A percentile compares a stretch with the other conserved stretches of the same genome.
Conservation (phyloP, 2,888 invertebrate species). For the Ferdinandea cuprea region DNA sequence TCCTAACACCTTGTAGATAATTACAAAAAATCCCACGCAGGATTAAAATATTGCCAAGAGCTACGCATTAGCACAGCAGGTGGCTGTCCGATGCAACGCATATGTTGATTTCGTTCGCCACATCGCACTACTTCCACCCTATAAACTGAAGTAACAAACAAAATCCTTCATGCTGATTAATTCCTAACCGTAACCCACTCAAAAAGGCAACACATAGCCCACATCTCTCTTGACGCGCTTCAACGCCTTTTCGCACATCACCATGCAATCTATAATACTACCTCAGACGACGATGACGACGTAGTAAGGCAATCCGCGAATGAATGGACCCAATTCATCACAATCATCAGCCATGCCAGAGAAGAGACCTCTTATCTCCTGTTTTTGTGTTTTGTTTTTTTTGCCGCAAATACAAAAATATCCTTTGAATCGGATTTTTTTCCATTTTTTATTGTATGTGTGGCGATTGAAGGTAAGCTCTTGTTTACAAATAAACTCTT, state of each 20-base stretch:
- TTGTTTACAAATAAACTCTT: constrained; percentile 67
- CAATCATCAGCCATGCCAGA: constrained; percentile 45
- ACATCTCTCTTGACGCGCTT: constrained; percentile 62
- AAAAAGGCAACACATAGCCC: constrained; percentile 57
- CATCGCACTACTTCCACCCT: background rate
- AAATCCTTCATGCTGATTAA: constrained; percentile 71
- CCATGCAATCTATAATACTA: constrained; percentile 62
- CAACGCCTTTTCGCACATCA: constrained; percentile 73
- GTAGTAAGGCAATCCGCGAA: constrained; percentile 63
- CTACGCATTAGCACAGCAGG: constrained; percentile 67
- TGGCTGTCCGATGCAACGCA: constrained; percentile 31
- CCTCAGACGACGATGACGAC: constrained; percentile 14
- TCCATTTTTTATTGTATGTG: constrained; percentile 25
- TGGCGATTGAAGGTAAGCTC: constrained; percentile 58
- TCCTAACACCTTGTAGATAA: constrained; percentile 66
- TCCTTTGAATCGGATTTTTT: constrained; percentile 71
- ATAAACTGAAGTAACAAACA: constrained; percentile 51
- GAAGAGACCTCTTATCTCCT: constrained; percentile 50
- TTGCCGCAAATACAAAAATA: constrained; percentile 21
- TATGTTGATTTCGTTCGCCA: constrained; percentile 31
- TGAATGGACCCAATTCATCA: constrained; percentile 74
- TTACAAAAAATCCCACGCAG: constrained; percentile 71
- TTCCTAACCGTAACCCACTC: constrained; percentile 71
- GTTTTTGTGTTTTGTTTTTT: too few species aligned
- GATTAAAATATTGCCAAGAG: constrained; percentile 53